Evolutionary conservation across 2,797 vertebrate genomes (phyloP).

Genomic region (Rousettus madagascariensis): DNA sequence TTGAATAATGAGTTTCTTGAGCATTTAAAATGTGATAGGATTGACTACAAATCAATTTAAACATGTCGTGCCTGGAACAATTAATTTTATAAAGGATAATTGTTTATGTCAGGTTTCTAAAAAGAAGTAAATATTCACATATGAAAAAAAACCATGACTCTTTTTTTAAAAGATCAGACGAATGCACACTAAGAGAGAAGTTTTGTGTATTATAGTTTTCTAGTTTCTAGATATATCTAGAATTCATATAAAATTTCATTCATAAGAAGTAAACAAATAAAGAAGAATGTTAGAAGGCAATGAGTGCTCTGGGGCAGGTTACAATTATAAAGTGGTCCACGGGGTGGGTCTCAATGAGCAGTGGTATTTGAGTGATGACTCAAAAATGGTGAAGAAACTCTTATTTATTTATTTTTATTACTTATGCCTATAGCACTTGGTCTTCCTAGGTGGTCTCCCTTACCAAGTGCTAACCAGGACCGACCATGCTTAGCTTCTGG

Average conservation of each 20-base stretch:
- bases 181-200: neutral
- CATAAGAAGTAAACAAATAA: neutral
- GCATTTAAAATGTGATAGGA: neutral
- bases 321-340: neutral
- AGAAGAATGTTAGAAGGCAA: neutral
- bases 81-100: neutral
- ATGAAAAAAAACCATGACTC: neutral
- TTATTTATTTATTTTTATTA: neutral
- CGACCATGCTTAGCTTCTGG: no score
- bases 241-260: neutral
- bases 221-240: neutral
- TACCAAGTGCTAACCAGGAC: no score
- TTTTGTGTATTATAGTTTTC: neutral
- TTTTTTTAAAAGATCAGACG: neutral
- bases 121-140: neutral
- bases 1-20: constrained; percentile 5
- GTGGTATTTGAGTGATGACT: neutral
- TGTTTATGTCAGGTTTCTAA: neutral
- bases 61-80: neutral
- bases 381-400: neutral
- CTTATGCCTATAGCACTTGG: no score
- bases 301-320: neutral
- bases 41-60: neutral
- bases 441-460: no score
- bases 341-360: neutral